phyloP scores from a whole-genome alignment of 2,797 vertebrate genomes.

The Enteromius argenteus region DNA sequence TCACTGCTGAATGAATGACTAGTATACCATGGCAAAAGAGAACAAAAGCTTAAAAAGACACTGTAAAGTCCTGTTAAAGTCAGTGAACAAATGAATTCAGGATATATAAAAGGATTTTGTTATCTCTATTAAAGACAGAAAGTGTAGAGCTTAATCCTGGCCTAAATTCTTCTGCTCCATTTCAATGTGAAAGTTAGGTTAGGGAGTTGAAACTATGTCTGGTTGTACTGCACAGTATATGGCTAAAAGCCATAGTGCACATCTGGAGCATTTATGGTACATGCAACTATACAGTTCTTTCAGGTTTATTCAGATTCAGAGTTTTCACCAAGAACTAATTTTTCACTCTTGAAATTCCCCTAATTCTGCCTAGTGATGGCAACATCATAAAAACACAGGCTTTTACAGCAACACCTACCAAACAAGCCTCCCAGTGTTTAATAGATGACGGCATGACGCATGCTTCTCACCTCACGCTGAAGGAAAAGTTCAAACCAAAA shows the following conservation, averaged over 20 bases:
- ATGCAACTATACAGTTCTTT: constrained; percentile 5
- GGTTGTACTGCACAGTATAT: not conserved
- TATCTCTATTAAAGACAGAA: constrained; percentile 3
- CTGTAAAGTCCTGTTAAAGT: constrained; percentile 19
- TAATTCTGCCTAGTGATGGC: constrained; percentile 25
- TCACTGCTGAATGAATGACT: constrained; percentile 5
- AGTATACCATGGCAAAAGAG: not conserved
- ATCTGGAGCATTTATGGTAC: not conserved
- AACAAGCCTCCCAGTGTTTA: constrained; percentile 14
- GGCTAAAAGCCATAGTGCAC: not conserved
- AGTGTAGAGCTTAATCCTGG: not conserved
- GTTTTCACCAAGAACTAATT: not conserved
- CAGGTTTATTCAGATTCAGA: not conserved
- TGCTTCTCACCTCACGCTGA: constrained; percentile 4
- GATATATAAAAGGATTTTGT: not conserved
- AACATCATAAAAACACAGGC: constrained; percentile 42
- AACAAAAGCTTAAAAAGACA: not conserved
- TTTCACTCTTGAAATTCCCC: constrained; percentile 12
- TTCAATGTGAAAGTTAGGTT: constrained; percentile 6
- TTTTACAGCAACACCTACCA: constrained; percentile 22
- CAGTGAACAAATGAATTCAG: not conserved
- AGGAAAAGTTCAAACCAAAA: not conserved
- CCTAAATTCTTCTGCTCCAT: not conserved
- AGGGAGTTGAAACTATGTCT: not conserved
- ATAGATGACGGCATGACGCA: not conserved